A percentile compares a stretch with the other conserved stretches of the same genome.
Conservation (phyloP, 2,113 vertebrate genomes). For the Brachypodius melanocephalos region DNA sequence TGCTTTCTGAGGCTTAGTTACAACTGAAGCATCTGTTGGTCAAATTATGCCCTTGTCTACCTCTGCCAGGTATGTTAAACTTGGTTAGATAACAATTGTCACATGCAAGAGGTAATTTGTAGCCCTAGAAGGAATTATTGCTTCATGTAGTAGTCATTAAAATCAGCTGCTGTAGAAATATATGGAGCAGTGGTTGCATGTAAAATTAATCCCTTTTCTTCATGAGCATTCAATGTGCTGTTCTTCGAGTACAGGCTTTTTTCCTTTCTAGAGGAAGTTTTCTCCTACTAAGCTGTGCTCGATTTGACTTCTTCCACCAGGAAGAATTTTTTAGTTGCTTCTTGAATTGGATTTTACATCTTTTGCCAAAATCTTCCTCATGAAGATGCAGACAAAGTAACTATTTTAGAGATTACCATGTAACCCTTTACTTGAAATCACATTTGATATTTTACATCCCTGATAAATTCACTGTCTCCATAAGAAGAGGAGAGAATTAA, state of each 20-base stretch:
- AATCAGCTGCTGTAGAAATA: not conserved
- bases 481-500: not conserved
- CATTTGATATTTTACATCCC: not conserved
- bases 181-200: not conserved
- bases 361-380: not conserved
- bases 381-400: not conserved
- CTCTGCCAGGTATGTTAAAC: not conserved
- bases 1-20: not conserved
- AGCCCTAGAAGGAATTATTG: not conserved
- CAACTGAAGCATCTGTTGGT: not conserved
- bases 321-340: not conserved
- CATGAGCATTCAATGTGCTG: not conserved
- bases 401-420: not conserved
- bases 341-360: not conserved
- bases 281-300: not conserved
- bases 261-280: not conserved
- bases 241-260: not conserved
- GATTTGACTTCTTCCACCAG: not conserved
- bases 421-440: not conserved
- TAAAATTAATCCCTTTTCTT: not conserved
- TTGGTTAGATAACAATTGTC: not conserved
- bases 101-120: not conserved
- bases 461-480: not conserved
- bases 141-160: not conserved
- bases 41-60: not conserved